Conservation (phyloP, 1,140 invertebrate genomes). For the Calliopsis andreniformis region DNA sequence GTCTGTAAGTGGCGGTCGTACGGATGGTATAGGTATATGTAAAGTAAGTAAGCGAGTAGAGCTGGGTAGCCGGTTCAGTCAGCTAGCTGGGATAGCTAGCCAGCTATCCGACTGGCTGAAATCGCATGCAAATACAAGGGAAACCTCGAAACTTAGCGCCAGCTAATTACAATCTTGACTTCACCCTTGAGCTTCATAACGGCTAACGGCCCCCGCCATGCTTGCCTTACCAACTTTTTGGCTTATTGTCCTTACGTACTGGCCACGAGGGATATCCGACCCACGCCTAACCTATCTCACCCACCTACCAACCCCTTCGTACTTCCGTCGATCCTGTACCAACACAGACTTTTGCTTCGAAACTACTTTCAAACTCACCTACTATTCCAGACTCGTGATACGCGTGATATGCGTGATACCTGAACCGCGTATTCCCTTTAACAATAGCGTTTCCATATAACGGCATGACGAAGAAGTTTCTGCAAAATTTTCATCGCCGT, state of each 20-base stretch:
- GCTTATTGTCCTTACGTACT: slow-evolving; percentile 80
- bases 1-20: too few relatives aligned
- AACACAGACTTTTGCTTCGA: slow-evolving; percentile 28
- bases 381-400: slow-evolving; percentile 54
- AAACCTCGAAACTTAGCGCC: slow-evolving; percentile 78
- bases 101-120: slow-evolving; percentile 7
- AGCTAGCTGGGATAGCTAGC: slow-evolving; percentile 3
- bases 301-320: slow-evolving; percentile 11
- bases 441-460: too few relatives aligned
- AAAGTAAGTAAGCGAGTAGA: slow-evolving; percentile 10
- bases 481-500: too few relatives aligned
- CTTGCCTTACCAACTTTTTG: slow-evolving; percentile 77
- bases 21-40: slow-evolving; percentile 19
- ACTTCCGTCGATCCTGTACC: slow-evolving; percentile 22
- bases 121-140: slow-evolving; percentile 75
- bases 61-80: background rate
- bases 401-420: too few relatives aligned
- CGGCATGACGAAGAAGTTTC: too few relatives aligned
- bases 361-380: slow-evolving; percentile 57
- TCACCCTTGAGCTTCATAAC: slow-evolving; percentile 80
- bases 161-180: slow-evolving; percentile 81
- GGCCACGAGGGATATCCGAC: slow-evolving; percentile 75
- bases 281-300: slow-evolving; percentile 45
- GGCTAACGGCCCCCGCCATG: slow-evolving; percentile 71
- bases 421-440: slow-evolving; percentile 19